Evolutionary conservation across 2,113 vertebrate genomes (phyloP).

Genomic region (Oxygymnocypris stewartii): DNA sequence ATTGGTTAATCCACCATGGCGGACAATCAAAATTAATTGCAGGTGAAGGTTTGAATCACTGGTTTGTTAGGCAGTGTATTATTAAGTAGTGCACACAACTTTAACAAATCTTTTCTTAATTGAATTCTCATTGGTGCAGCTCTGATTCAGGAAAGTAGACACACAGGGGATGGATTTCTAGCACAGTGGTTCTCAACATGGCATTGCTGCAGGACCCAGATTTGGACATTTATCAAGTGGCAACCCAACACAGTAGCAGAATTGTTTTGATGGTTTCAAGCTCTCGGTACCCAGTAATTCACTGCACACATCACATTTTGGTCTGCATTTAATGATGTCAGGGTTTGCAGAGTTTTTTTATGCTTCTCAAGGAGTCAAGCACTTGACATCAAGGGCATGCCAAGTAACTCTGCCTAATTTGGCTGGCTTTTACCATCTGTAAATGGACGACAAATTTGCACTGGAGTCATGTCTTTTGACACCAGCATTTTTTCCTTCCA

Average conservation of each 20-base stretch:
- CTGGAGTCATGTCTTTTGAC: background rate
- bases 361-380: background rate
- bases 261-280: background rate
- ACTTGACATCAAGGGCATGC: background rate
- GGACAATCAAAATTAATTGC: background rate
- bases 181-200: background rate
- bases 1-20: background rate
- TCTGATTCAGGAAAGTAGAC: background rate
- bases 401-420: background rate
- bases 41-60: slow-evolving; percentile 24
- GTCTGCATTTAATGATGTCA: background rate
- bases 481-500: background rate
- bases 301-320: background rate
- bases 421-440: background rate
- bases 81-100: slow-evolving; percentile 17
- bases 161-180: background rate
- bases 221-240: slow-evolving; percentile 18
- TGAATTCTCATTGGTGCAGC: background rate
- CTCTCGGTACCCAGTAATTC: background rate
- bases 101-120: background rate
- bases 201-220: background rate
- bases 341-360: background rate
- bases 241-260: background rate
- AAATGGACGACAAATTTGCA: background rate
- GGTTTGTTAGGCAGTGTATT: background rate